Evolutionary conservation across 2,797 vertebrate species (phyloP), one percentile per base, ranked within the genome.

Genomic region (Hipposideros larvatus): DNA sequence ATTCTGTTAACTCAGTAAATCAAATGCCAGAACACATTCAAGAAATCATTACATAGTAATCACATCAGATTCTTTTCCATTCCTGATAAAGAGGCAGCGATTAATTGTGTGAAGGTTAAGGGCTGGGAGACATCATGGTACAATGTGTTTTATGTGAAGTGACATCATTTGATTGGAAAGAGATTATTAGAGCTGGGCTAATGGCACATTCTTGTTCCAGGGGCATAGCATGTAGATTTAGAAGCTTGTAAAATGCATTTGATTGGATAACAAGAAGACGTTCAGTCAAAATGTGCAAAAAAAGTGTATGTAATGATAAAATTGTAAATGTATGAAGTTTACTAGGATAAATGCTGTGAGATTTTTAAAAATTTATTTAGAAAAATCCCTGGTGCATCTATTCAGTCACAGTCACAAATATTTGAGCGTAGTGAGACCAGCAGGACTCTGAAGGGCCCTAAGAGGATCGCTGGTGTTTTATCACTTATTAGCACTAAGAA

Each of bases 151-250:
- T 75, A 92, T n/a, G 31, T 26, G 37, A 77, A 79, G 13, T 83
- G 94, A 93, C 61, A 75, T 95, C 83, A 91, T 57, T 70, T 55
- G 83, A 75, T 70, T 26, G 21, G 93, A 90, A 94, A 91, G 68
- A 37, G 63, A 87, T 82, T 66, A 94, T 74, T 87, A 94, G 63
- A 65, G 55, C 51, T 78, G 48, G 53, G 21, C 53, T 87, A 87
- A 90, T 74, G 75, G 48, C 63, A 63, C 37, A 22, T 48, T 88
- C 21, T 66, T 59, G 14, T 79, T 82, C 48, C 86, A 85, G 55
- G 24, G 18, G 26, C 13, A 70, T 77, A 65, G 16, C 16, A n/a
- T 0, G 0, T 46, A 43, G 28, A 70, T 68, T 88, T 48, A 93
- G 48, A 94, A 77, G 16, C 21, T 70, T 34, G 5, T 68, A 70